Percentiles rank a stretch among this genome's conserved stretches.
phyloP scores from a whole-genome alignment of 2,113 vertebrate species.

The Rhizomys pruinosus region DNA sequence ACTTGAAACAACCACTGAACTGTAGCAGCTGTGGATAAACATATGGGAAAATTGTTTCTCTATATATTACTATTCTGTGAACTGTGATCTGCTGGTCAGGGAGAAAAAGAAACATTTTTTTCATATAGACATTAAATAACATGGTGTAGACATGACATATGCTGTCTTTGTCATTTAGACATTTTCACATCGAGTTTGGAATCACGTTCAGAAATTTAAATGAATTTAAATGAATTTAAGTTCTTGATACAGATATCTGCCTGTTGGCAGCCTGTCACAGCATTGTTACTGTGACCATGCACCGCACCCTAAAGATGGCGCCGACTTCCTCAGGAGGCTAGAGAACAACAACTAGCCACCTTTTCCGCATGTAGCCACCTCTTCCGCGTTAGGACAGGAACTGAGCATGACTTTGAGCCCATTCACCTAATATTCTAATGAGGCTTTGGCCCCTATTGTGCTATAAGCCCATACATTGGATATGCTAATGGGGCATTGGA shows the following conservation, averaged over 20 bases:
- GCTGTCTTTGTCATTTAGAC: conserved; percentile 62
- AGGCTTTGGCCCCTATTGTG: too few relatives aligned
- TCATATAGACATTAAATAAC: conserved; percentile 60
- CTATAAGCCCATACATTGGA: too few relatives aligned
- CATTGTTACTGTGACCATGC: too few relatives aligned
- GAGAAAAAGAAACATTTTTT: conserved; percentile 43
- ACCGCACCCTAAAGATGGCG: too few relatives aligned
- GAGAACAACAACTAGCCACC: too few relatives aligned
- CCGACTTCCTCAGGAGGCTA: too few relatives aligned
- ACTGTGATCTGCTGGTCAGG: background rate
- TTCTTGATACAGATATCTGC: conserved; percentile 63
- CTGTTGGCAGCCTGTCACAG: too few relatives aligned
- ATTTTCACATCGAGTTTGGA: conserved; percentile 56
- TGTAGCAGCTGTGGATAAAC: conserved; percentile 50
- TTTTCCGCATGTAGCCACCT: too few relatives aligned
- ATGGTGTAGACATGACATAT: conserved; percentile 64
- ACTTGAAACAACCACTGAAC: conserved; percentile 53
- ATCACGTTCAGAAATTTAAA: conserved; percentile 69
- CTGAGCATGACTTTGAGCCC: too few relatives aligned
- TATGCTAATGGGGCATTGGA: too few relatives aligned
- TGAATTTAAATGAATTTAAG: conserved; percentile 58
- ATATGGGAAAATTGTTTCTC: conserved; percentile 60
- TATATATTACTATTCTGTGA: conserved; percentile 54
- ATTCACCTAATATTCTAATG: too few relatives aligned
- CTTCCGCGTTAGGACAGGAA: too few relatives aligned